These are phyloP conservation scores for Congeria kusceri DNA, from an alignment of 2,888 invertebrate genomes.

Conservation along the genomic window DNA sequence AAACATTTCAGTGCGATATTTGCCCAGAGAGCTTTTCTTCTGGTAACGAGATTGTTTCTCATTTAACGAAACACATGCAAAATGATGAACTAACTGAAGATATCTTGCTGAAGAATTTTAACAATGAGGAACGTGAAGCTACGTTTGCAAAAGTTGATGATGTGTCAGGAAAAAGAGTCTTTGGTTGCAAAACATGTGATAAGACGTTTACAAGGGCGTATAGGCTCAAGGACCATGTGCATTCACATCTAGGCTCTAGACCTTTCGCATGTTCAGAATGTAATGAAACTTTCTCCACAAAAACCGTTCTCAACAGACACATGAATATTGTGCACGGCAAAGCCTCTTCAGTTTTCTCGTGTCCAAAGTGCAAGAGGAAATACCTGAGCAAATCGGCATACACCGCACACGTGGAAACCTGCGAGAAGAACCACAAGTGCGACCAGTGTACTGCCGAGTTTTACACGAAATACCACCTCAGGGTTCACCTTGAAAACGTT, in stretches of 20 bases:
- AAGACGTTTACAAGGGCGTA: slow-evolving; percentile 22
- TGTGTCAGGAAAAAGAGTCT: slow-evolving; percentile 1
- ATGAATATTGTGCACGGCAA: neutral
- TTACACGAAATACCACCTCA: slow-evolving; percentile 37
- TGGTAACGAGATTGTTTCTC: slow-evolving; percentile 39
- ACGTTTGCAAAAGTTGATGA: neutral
- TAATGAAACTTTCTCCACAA: neutral
- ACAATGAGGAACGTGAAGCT: neutral
- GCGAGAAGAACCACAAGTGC: slow-evolving; percentile 33
- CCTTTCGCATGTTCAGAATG: slow-evolving; percentile 35
- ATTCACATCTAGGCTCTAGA: slow-evolving; percentile 34
- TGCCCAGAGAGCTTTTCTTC: slow-evolving; percentile 34
- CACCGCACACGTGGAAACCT: slow-evolving; percentile 26
- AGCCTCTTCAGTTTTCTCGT: neutral
- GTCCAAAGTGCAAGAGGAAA: slow-evolving; percentile 19
- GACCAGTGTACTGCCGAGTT: slow-evolving; percentile 37
- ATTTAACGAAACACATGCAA: slow-evolving; percentile 20
- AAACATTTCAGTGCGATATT: slow-evolving; percentile 28
- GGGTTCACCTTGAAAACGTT: slow-evolving; percentile 23
- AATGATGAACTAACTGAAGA: slow-evolving; percentile 4
- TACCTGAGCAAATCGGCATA: slow-evolving; percentile 28
- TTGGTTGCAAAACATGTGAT: slow-evolving; percentile 15
- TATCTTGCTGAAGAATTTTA: neutral
- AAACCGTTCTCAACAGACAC: slow-evolving; percentile 9
- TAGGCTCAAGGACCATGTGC: slow-evolving; percentile 25